A percentile compares a stretch with the other conserved stretches of the same genome.
These are phyloP conservation scores for Plecotus auritus DNA, from an alignment of 2,113 vertebrate genomes.

Conservation along the genomic window DNA sequence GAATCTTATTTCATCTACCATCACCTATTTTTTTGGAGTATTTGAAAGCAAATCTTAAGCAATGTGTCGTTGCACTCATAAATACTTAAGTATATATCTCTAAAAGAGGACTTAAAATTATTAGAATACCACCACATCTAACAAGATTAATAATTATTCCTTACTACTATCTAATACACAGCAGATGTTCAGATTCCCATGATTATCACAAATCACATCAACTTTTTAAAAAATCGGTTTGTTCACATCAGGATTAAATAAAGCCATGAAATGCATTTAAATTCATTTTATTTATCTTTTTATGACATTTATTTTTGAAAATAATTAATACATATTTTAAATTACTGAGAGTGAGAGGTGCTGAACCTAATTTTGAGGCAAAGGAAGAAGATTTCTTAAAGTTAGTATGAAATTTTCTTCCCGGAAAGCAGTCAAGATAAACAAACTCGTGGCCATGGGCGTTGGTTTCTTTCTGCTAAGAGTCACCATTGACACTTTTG, in stretches of 20 bases:
- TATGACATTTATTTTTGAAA: not conserved
- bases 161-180: not conserved
- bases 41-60: not conserved
- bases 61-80: not conserved
- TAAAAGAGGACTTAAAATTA: not conserved
- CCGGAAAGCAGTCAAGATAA: not conserved
- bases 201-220: not conserved
- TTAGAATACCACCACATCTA: not conserved
- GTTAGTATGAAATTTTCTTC: not conserved
- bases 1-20: not conserved
- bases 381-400: not conserved
- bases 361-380: not conserved
- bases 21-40: not conserved
- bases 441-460: accelerated
- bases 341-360: not conserved
- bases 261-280: not conserved
- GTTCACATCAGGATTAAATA: not conserved
- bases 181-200: not conserved
- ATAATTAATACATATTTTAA: not conserved
- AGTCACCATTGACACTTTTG: not conserved
- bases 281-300: not conserved
- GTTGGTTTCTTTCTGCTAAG: not conserved
- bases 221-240: not conserved
- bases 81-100: not conserved
- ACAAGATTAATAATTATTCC: not conserved